These are phyloP conservation scores for Dyspetes luteomarginatus DNA, from an alignment of 2,888 invertebrate species.

Conservation along the genomic window DNA sequence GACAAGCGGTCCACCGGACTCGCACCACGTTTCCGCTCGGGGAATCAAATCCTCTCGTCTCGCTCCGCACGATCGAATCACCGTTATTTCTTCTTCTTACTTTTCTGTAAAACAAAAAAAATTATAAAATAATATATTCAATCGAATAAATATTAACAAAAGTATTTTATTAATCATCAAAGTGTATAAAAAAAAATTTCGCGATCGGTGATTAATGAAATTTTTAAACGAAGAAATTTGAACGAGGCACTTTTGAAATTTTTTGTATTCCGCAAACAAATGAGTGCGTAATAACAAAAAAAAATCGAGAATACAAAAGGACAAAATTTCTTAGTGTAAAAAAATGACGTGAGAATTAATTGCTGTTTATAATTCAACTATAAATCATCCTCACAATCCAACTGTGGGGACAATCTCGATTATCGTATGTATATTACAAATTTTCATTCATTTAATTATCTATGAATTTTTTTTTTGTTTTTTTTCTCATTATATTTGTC, in stretches of 20 bases:
- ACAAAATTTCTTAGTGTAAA: not conserved
- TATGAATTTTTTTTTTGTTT: too few relatives aligned
- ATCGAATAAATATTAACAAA: too few relatives aligned
- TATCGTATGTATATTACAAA: slow-evolving; percentile 25
- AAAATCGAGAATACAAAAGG: not conserved
- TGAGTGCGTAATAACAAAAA: not conserved
- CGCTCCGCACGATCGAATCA: not conserved
- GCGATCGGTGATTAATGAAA: not conserved
- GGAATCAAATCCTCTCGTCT: slow-evolving; percentile 28
- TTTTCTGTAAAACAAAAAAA: not conserved
- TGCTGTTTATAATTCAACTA: not conserved
- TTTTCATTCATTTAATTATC: not conserved
- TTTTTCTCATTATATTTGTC: too few relatives aligned
- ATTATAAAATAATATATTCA: not conserved
- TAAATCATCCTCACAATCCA: not conserved
- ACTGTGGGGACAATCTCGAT: slow-evolving; percentile 1
- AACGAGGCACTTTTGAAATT: too few relatives aligned
- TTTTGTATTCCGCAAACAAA: too few relatives aligned
- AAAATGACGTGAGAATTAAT: slow-evolving; percentile 43
- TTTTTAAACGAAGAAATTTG: not conserved
- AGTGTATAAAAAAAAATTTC: not conserved
- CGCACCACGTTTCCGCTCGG: slow-evolving; percentile 60
- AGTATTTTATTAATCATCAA: not conserved
- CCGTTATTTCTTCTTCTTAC: not conserved
- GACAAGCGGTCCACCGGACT: slow-evolving; percentile 68